A percentile compares a stretch with the other conserved stretches of the same genome.
Evolutionary conservation across 2,113 vertebrate species (phyloP).

Genomic region (Serinus canaria): DNA sequence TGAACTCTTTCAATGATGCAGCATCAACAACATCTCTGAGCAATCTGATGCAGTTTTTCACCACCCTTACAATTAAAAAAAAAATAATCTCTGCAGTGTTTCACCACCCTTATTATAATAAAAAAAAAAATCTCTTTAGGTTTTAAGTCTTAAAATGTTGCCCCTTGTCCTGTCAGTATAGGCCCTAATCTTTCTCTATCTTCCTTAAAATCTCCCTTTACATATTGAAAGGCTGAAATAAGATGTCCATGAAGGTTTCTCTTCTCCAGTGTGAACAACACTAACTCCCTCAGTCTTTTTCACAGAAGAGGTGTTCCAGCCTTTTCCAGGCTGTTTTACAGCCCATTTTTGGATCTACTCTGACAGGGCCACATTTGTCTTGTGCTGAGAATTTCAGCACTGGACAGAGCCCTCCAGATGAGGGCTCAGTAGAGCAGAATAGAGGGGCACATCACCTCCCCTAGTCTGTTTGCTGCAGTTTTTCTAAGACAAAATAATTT

Average conservation of each 20-base stretch:
- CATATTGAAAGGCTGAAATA: not conserved
- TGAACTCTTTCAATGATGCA: not conserved
- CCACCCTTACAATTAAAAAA: not conserved
- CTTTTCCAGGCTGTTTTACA: not conserved
- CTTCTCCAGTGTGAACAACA: fast-evolving
- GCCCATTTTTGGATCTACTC: not conserved
- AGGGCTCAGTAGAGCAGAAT: not conserved
- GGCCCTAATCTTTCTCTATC: fast-evolving
- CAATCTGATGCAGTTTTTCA: not conserved
- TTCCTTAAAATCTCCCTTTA: not conserved
- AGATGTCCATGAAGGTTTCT: not conserved
- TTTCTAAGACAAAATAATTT: not conserved
- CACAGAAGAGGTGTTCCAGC: not conserved
- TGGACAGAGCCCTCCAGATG: not conserved
- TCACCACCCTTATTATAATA: not conserved
- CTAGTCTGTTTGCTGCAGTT: fast-evolving
- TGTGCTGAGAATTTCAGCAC: not conserved
- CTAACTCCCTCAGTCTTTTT: not conserved
- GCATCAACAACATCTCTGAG: not conserved
- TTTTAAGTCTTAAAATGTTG: not conserved
- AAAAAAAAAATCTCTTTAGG: not conserved
- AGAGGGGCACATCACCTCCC: not conserved
- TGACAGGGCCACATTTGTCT: not conserved
- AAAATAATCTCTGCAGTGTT: not conserved
- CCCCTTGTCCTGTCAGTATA: not conserved